Evolutionary conservation across 2,113 vertebrate genomes (phyloP), one percentile per base, ranked within the genome.

Genomic region (Alces alces): DNA sequence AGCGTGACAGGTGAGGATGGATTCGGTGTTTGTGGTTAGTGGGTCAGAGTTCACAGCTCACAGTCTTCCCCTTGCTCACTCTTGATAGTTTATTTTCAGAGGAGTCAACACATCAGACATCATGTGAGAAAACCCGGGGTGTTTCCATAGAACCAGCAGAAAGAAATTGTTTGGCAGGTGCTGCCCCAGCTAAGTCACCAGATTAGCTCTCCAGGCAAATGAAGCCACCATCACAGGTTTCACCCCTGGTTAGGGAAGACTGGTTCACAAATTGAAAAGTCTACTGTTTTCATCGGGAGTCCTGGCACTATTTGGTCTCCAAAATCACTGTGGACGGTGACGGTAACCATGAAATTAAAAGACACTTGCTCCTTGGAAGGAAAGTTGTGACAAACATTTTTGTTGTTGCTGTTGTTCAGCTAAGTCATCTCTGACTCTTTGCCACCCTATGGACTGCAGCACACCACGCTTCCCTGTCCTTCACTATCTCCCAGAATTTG

Each of bases 1-100:
- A 5, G 23, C 0, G 1, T 23, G 0, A 5, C 8, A 0, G 0
- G 1, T 36, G 70, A 57, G 80, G 36, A 2, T 8, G 19, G 33
- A 57, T 2, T 17, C 0, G 1, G 57, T 50, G 28, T 52, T 5
- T 2, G 2, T 39, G 28, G 1, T 57, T 28, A 36, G 52, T 3
- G 17, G 30, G 55, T 36, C 47, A 33, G 57, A 80, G 36, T 9
- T 15, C 47, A 4, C n/a, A 47, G 52, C 19, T 84, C n/a, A 7
- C 14, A 28, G 55, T 43, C 28, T 64, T 30, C 39, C 61, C n/a
- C 12, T n/a, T 12, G 57, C 33, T 52, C n/a, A 45, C 17, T 57
- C 8, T 16, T 28, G 64, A 50, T 60, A 36, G 60, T 82, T 89
- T 50, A 45, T 45, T 95, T 89, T 86, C 64, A 50, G 54, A 86